A percentile compares a stretch with the other conserved stretches of the same genome.
These are phyloP conservation scores for Dione juno DNA, from an alignment of 2,888 invertebrate species.

Conservation along the genomic window DNA sequence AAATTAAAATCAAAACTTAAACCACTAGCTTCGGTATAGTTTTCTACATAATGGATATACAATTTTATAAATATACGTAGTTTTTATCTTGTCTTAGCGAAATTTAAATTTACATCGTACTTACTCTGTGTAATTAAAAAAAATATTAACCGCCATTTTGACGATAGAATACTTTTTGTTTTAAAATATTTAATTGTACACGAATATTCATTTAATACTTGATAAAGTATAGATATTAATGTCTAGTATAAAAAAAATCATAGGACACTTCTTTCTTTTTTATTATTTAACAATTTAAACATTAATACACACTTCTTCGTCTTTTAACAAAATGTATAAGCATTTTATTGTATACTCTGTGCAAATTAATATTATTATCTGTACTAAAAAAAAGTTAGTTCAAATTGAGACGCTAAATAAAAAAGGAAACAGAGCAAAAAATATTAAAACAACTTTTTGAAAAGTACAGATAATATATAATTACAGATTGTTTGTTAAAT, in stretches of 20 bases:
- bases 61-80: slow-evolving; percentile 9
- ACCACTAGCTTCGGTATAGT: slow-evolving; percentile 10
- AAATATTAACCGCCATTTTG: slow-evolving; percentile 16
- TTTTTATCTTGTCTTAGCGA: slow-evolving; percentile 8
- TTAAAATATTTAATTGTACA: not conserved
- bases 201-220: no score
- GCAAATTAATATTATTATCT: not conserved
- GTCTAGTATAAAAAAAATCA: not conserved
- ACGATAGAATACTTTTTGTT: not conserved
- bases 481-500: not conserved
- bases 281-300: not conserved
- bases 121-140: slow-evolving; percentile 2
- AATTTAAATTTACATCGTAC: not conserved
- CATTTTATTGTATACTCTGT: slow-evolving; percentile 4
- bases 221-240: not conserved
- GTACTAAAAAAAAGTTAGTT: not conserved
- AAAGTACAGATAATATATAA: slow-evolving; percentile 10
- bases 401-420: no score
- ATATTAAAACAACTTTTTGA: not conserved
- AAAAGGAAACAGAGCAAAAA: not conserved
- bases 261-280: not conserved
- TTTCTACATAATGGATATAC: slow-evolving; percentile 13
- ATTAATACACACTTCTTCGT: not conserved
- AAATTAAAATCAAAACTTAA: not conserved
- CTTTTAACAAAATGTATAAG: not conserved